These are phyloP conservation scores for Maniola jurtina DNA, from an alignment of 1,140 invertebrate species.

Conservation along the genomic window DNA sequence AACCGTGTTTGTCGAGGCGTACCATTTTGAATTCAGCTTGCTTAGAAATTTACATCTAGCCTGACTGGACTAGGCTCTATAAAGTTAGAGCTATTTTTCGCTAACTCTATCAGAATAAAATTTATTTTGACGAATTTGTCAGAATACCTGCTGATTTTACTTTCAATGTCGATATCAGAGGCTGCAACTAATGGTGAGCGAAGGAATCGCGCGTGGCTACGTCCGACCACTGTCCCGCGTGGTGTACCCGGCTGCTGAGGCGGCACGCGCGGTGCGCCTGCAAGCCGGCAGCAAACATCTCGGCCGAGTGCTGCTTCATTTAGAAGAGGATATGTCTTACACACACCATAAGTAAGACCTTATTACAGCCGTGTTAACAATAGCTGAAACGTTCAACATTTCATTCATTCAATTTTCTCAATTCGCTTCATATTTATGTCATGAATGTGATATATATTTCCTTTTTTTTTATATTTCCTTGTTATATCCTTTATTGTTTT, in stretches of 20 bases:
- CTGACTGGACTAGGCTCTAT: too few species aligned
- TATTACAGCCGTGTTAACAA: neutral
- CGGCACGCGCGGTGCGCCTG: constrained; percentile 39
- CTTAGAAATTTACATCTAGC: too few species aligned
- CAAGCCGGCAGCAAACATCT: constrained; percentile 40
- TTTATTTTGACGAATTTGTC: neutral
- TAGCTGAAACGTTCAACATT: too few species aligned
- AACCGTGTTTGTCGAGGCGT: too few species aligned
- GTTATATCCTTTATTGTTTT: too few species aligned
- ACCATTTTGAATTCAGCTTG: too few species aligned
- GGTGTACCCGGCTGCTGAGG: constrained; percentile 35
- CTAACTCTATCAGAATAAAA: neutral
- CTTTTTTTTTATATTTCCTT: too few species aligned
- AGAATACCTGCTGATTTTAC: neutral
- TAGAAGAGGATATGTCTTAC: constrained; percentile 21
- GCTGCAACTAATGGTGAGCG: constrained; percentile 40
- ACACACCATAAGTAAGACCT: constrained; percentile 29
- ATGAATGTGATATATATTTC: too few species aligned
- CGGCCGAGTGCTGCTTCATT: constrained; percentile 40
- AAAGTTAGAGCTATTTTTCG: too few species aligned
- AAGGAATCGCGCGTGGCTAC: constrained; percentile 50
- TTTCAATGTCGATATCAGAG: constrained; percentile 27
- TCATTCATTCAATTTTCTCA: neutral
- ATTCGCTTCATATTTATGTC: too few species aligned
- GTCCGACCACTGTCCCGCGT: constrained; percentile 52